A percentile compares a stretch with the other conserved stretches of the same genome.
phyloP scores from a whole-genome alignment of 2,797 vertebrate species.

The Microcaecilia unicolor region DNA sequence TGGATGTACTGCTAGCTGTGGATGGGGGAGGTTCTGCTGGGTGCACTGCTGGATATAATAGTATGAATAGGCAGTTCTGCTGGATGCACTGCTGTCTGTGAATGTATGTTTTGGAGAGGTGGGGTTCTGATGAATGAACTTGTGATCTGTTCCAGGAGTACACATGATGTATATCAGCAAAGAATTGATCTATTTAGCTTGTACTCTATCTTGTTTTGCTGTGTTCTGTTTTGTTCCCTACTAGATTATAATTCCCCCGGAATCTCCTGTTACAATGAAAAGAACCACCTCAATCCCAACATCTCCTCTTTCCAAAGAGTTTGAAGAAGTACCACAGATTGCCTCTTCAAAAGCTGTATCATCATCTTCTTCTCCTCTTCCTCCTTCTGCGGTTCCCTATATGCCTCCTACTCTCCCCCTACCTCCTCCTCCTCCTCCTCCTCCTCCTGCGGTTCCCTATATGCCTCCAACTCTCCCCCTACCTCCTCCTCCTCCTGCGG shows the following conservation, averaged over 20 bases:
- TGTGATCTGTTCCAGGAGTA: neutral
- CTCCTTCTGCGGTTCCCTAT: slow-evolving; percentile 23
- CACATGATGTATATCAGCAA: neutral
- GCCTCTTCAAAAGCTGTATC: slow-evolving; percentile 11
- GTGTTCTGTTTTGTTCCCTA: neutral
- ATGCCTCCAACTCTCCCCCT: slow-evolving; percentile 6
- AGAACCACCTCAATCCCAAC: slow-evolving; percentile 52
- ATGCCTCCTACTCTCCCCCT: slow-evolving; percentile 14
- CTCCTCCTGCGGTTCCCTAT: slow-evolving; percentile 20
- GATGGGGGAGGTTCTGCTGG: neutral
- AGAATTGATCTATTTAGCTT: too few relatives aligned
- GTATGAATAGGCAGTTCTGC: neutral
- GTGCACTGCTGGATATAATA: too few relatives aligned
- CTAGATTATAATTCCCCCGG: slow-evolving; percentile 80
- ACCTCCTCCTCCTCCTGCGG: too few relatives aligned
- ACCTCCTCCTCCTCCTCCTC: slow-evolving; percentile 21
- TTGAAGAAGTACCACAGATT: slow-evolving; percentile 29
- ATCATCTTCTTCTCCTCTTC: neutral
- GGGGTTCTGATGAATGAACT: neutral
- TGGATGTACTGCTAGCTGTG: neutral
- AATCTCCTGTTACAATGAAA: slow-evolving; percentile 68
- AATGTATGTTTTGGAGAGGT: neutral
- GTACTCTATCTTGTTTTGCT: too few relatives aligned
- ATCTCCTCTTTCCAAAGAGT: slow-evolving; percentile 31
- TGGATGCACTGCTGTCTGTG: neutral